These are phyloP conservation scores for Tamandua tetradactyla DNA, from an alignment of 2,797 vertebrate genomes.

Conservation along the genomic window DNA sequence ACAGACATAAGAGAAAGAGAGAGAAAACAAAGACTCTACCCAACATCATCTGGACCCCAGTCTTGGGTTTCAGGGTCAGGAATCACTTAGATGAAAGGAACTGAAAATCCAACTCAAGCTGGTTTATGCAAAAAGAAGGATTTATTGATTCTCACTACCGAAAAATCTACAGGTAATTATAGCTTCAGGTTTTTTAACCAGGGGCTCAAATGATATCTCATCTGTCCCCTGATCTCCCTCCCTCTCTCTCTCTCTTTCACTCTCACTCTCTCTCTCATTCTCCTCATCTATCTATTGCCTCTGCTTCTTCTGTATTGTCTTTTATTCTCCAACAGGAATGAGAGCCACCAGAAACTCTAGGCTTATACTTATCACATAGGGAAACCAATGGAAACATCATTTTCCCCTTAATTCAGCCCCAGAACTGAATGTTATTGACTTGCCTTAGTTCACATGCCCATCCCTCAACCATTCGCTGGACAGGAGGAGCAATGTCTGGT, in stretches of 20 bases:
- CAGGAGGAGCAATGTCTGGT: not conserved
- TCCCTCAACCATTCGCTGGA: not conserved
- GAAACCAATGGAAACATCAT: not conserved
- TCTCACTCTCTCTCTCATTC: not conserved
- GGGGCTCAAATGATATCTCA: not conserved
- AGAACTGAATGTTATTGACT: not conserved
- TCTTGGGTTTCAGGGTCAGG: not conserved
- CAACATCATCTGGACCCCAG: not conserved
- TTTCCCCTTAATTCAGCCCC: not conserved
- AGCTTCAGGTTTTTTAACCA: not conserved
- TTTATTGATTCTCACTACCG: not conserved
- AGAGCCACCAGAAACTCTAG: not conserved
- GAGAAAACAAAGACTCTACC: not conserved
- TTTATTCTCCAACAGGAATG: not conserved
- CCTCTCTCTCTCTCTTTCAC: too few relatives aligned
- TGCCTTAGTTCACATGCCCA: not conserved
- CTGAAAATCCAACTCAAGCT: not conserved
- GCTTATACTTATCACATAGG: not conserved
- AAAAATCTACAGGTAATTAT: not conserved
- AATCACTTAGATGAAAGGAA: not conserved
- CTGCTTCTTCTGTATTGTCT: not conserved
- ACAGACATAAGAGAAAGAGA: not conserved
- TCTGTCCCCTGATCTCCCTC: not conserved
- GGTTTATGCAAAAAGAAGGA: not conserved
- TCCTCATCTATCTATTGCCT: not conserved